Evolutionary conservation across 2,797 vertebrate genomes (phyloP), one percentile per base, ranked within the genome.

Genomic region (Rhinichthys osculus): DNA sequence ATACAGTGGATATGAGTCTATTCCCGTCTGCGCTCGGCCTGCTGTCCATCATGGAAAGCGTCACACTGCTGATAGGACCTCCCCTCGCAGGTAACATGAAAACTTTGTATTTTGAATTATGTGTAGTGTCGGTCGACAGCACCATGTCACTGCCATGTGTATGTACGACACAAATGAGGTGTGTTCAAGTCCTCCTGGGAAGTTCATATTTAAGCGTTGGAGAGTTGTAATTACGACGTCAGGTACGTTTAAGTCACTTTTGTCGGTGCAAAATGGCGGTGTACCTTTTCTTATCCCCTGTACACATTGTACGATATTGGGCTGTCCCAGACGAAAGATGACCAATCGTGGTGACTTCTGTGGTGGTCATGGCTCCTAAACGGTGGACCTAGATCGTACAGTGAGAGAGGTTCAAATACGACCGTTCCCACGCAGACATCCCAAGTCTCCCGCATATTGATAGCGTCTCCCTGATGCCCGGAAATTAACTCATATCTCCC

Each of bases 1-100:
- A 98, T 4, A 93, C 94, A 0, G 97, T 99, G 85, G 97, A 98
- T 69, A 98, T 98, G 97, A 96, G 94, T 17, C 95, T 93, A 85
- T 99, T 99, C 90, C 96, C 96, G 11, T 97, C 97, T 0, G 97
- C 98, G 23, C 96, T 99, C 38, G 98, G 98, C 54, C 95, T 99
- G 89, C 95, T 98, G 82, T 95, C 97, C 0, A 84, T 98, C 93
- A 95, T 99, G 92, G 96, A 97, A 90, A 97, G 97, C 7, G 30
- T 97, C 91, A 96, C 96, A 0, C 91, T 97, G 86, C 96, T 99
- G 88, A 87, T 97, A 0, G 96, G 97, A 23, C 97, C 97, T 0
- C 98, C 98, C 0, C 93, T 99, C 66, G 97, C 97, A 95, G 98
- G 98, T 99, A 92, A 52, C 30, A 27, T 54, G 21, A 80, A 69